Conservation (phyloP, 2,113 vertebrate species). For the Xiphophorus couchianus region DNA sequence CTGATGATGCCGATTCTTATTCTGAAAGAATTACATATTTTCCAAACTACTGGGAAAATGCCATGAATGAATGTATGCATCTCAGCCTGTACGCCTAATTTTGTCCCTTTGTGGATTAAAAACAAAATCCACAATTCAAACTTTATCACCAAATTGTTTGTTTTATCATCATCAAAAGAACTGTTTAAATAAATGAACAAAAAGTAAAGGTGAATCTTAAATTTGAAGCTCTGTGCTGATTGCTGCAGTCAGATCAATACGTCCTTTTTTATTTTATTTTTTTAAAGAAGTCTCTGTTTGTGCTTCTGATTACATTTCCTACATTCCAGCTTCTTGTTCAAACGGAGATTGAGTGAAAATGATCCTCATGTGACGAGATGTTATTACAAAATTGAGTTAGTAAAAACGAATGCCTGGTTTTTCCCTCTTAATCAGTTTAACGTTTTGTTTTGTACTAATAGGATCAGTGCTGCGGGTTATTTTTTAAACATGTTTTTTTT, state of each 20-base stretch:
- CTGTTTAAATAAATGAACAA: not conserved
- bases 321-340: too few relatives aligned
- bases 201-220: not conserved
- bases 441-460: not conserved
- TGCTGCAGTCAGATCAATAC: too few relatives aligned
- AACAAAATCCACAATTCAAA: not conserved
- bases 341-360: too few relatives aligned
- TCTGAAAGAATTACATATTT: too few relatives aligned
- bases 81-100: not conserved
- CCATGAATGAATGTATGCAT: too few relatives aligned
- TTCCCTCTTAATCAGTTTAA: not conserved
- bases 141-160: not conserved
- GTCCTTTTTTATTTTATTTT: too few relatives aligned
- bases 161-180: not conserved
- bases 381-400: constrained; percentile 6
- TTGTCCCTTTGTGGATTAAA: not conserved
- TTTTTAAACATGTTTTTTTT: too few relatives aligned
- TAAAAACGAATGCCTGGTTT: not conserved
- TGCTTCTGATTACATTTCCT: too few relatives aligned
- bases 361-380: not conserved
- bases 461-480: not conserved
- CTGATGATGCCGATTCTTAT: too few relatives aligned
- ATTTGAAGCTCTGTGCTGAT: too few relatives aligned
- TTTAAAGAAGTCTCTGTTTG: too few relatives aligned
- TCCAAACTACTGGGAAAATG: too few relatives aligned